Evolutionary conservation across 2,113 vertebrate species (phyloP).

Genomic region (Galeopterus variegatus): DNA sequence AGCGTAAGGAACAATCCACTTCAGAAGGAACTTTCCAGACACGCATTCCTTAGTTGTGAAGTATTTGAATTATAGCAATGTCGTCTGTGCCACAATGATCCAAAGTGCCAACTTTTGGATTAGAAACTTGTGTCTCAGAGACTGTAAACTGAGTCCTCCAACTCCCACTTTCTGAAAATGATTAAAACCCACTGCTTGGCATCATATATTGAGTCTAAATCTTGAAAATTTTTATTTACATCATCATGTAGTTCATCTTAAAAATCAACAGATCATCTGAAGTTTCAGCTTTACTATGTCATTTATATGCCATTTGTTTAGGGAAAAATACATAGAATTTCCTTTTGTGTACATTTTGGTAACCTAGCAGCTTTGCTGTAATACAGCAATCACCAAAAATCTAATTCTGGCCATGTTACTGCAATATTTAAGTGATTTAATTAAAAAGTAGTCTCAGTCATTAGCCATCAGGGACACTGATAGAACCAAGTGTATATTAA

Average conservation of each 20-base stretch:
- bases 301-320: not conserved
- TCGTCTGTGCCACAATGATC: conserved; percentile 59
- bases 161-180: conserved; percentile 44
- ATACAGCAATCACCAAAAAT: not conserved
- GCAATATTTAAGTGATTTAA: not conserved
- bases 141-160: not conserved
- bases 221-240: not conserved
- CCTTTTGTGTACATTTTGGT: not conserved
- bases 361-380: not conserved
- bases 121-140: conserved; percentile 29
- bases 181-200: conserved; percentile 47
- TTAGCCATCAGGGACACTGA: not conserved
- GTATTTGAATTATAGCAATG: conserved; percentile 62
- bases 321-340: not conserved
- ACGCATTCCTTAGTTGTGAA: conserved; percentile 65
- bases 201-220: not conserved
- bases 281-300: not conserved
- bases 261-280: not conserved
- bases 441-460: not conserved
- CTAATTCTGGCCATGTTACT: not conserved
- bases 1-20: conserved; percentile 66
- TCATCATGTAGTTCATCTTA: not conserved
- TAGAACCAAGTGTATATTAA: not conserved
- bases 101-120: conserved; percentile 8
- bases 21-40: conserved; percentile 70